These are phyloP conservation scores for Folsomia candida DNA, from an alignment of 2,888 invertebrate species.

Conservation along the genomic window DNA sequence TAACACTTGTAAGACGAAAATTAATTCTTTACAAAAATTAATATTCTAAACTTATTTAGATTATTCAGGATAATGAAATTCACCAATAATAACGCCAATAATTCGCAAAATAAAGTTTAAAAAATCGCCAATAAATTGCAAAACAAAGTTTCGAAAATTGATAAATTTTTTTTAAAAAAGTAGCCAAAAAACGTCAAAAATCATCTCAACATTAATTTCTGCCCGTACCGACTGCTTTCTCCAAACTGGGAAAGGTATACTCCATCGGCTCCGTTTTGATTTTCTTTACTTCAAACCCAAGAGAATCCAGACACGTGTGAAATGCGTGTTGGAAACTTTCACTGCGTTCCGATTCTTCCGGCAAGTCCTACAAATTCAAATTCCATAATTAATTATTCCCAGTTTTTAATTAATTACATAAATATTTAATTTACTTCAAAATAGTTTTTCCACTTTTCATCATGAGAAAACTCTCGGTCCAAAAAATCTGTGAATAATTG, in stretches of 20 bases:
- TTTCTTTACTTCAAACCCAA: slow-evolving; percentile 31
- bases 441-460: not conserved
- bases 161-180: too few relatives aligned
- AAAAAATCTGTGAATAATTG: not conserved
- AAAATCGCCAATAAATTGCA: too few relatives aligned
- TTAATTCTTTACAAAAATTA: too few relatives aligned
- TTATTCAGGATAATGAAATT: too few relatives aligned
- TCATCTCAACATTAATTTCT: too few relatives aligned
- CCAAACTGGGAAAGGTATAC: slow-evolving; percentile 23
- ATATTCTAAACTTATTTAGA: too few relatives aligned
- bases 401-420: slow-evolving; percentile 12
- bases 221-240: slow-evolving; percentile 28
- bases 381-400: slow-evolving; percentile 24
- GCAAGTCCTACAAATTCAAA: slow-evolving; percentile 30
- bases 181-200: too few relatives aligned
- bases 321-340: slow-evolving; percentile 27
- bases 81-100: too few relatives aligned
- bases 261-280: slow-evolving; percentile 20
- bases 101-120: too few relatives aligned
- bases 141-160: too few relatives aligned
- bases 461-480: not conserved
- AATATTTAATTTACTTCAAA: too few relatives aligned
- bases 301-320: slow-evolving; percentile 12
- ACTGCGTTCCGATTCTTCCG: slow-evolving; percentile 33
- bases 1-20: too few relatives aligned